phyloP scores from a whole-genome alignment of 1,140 invertebrate genomes.

The Armadillidium nasatum region DNA sequence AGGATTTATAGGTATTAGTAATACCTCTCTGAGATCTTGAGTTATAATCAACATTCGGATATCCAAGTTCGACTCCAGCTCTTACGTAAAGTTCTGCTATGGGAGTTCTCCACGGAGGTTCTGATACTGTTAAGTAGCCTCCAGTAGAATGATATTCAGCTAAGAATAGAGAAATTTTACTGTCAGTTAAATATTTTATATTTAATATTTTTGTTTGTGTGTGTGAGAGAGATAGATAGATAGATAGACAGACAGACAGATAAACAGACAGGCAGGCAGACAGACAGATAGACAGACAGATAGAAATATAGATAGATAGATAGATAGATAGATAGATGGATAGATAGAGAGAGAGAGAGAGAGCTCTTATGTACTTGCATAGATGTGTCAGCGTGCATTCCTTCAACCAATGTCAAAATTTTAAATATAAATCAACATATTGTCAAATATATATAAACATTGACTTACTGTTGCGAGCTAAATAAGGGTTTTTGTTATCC shows the following conservation, averaged over 20 bases:
- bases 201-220: too few species aligned
- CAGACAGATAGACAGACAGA: too few species aligned
- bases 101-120: constrained; percentile 58
- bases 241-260: too few species aligned
- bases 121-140: constrained; percentile 74
- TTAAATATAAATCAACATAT: neutral
- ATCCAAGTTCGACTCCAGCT: constrained; percentile 10
- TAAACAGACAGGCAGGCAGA: too few species aligned
- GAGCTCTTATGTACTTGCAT: too few species aligned
- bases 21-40: neutral
- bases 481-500: neutral
- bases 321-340: too few species aligned
- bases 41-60: neutral
- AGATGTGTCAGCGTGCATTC: too few species aligned
- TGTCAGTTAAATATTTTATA: neutral
- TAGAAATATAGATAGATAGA: too few species aligned
- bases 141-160: constrained; percentile 67
- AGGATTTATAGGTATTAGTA: too few species aligned
- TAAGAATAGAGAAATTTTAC: neutral
- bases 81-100: neutral
- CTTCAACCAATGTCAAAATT: too few species aligned
- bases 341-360: too few species aligned
- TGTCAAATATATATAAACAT: neutral
- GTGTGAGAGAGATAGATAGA: too few species aligned
- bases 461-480: neutral